phyloP scores from a whole-genome alignment of 2,113 vertebrate species.

The Equus przewalskii region DNA sequence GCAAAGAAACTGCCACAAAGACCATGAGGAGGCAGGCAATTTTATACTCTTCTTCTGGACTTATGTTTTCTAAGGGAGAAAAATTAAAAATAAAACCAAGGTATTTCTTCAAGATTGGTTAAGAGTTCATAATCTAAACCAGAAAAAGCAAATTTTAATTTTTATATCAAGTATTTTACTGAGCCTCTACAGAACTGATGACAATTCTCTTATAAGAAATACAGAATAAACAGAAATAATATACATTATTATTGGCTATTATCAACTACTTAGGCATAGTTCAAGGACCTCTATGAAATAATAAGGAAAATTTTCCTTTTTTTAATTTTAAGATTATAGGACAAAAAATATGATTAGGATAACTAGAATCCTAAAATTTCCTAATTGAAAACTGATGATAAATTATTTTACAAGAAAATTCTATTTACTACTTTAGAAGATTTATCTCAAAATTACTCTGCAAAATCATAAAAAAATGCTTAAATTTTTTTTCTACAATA shows the following conservation, averaged over 20 bases:
- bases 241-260: not conserved
- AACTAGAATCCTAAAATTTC: not conserved
- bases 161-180: slow-evolving; percentile 9
- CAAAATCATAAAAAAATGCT: slow-evolving; percentile 5
- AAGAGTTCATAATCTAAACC: slow-evolving; percentile 44
- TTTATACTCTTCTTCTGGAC: slow-evolving; percentile 99
- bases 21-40: slow-evolving; percentile 99
- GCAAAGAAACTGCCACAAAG: slow-evolving; percentile 98
- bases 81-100: slow-evolving; percentile 70
- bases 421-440: not conserved
- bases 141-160: slow-evolving; percentile 31
- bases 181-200: not conserved
- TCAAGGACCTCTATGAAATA: not conserved
- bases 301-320: not conserved
- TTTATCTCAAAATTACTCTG: not conserved
- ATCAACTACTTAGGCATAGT: not conserved
- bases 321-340: not conserved
- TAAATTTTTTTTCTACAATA: slow-evolving; percentile 48
- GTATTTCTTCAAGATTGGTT: slow-evolving; percentile 54
- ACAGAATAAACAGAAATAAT: not conserved
- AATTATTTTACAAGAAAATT: slow-evolving; percentile 22
- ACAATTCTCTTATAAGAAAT: not conserved
- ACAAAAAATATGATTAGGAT: not conserved
- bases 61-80: slow-evolving; percentile 95
- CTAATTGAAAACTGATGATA: slow-evolving; percentile 47